Base-by-base conservation (phyloP, 2,888 invertebrate genomes). In the Drosophila basisetae region DNA sequence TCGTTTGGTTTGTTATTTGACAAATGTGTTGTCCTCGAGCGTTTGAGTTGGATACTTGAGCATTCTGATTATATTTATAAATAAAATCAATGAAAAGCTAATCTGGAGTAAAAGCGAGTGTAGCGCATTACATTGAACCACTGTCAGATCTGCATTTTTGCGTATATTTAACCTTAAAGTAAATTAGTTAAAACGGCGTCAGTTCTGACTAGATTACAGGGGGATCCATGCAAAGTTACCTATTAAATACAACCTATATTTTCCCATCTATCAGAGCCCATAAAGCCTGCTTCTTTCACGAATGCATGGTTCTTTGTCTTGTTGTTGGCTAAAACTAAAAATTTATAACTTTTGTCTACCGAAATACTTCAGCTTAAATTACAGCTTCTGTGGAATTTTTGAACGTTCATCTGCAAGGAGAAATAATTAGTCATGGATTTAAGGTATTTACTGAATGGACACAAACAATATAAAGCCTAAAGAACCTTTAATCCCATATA, bases 1-100 rank as follows among this genome's bases (percentile, higher is more conserved):
- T 31, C 11, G 41, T 10, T 33, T 28, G 61, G 50, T 68, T 82
- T 84, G 80, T 50, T 78, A 53, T 82, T 78, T 84, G 88, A 87
- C 73, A 84, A 73, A 88, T 83, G 78, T 59, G 54, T 49, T 80
- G 61, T 30, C 80, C 76, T 73, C 62, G 53, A 59, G 72, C 33
- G 41, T 53, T 66, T 66, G 71, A 71, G 62, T 53, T 66, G 62
- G 62, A 55, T 71, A 25, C 52, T 71, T 71, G 56, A 55, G 2
- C 28, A 33, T 31, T 39, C 16, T 22, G 22, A 31, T n/a, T 2
- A 37, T 16, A 33, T 66, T 39, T n/a, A 50, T 16, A 50, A 39
- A 47, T 16, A 47, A 47, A 47, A 25, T 47, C 47, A 47, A 25
- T 47, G 22, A 4, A 9, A 16, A 28, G 39, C n/a, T 31, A 50